Evolutionary conservation across 92 coral and sea anemone genomes (phyloP).

Genomic region (Actinernus sp.): DNA sequence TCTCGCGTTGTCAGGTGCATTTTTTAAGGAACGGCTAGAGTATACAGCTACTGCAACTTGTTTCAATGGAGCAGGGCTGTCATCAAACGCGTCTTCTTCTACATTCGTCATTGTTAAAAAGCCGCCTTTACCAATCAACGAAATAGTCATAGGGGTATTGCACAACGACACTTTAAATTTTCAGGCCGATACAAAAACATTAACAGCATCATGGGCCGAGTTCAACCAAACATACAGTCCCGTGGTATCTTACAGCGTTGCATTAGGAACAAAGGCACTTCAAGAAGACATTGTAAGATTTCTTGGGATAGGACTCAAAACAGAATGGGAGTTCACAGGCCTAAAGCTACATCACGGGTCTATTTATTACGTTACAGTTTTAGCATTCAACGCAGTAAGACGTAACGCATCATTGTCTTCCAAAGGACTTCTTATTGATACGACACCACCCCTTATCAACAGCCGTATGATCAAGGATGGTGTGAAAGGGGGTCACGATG

Average conservation of each 20-base stretch:
- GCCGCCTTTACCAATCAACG: constrained; percentile 53
- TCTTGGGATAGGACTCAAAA: constrained; percentile 53
- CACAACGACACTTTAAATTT: constrained; percentile 24
- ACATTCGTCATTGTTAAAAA: constrained; percentile 60
- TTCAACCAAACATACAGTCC: constrained; percentile 63
- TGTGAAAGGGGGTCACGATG: neutral
- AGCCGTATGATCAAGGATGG: constrained; percentile 70
- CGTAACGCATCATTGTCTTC: constrained; percentile 32
- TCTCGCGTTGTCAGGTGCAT: too few relatives aligned
- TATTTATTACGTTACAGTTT: constrained; percentile 65
- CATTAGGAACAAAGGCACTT: constrained; percentile 54
- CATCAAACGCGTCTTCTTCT: constrained; percentile 24
- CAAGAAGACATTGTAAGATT: constrained; percentile 56
- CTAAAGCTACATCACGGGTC: constrained; percentile 53
- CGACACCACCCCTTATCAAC: constrained; percentile 65
- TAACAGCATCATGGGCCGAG: constrained; percentile 61
- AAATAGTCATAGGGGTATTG: constrained; percentile 24
- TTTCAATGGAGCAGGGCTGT: constrained; percentile 71
- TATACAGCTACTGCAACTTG: constrained; percentile 42
- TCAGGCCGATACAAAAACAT: constrained; percentile 25
- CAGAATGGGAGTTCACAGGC: constrained; percentile 14
- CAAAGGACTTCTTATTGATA: constrained; percentile 50
- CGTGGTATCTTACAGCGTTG: constrained; percentile 45
- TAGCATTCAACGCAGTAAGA: constrained; percentile 72
- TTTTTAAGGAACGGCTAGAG: neutral